Conservation (phyloP, 1,140 invertebrate genomes). For the Leucophenga varia region DNA sequence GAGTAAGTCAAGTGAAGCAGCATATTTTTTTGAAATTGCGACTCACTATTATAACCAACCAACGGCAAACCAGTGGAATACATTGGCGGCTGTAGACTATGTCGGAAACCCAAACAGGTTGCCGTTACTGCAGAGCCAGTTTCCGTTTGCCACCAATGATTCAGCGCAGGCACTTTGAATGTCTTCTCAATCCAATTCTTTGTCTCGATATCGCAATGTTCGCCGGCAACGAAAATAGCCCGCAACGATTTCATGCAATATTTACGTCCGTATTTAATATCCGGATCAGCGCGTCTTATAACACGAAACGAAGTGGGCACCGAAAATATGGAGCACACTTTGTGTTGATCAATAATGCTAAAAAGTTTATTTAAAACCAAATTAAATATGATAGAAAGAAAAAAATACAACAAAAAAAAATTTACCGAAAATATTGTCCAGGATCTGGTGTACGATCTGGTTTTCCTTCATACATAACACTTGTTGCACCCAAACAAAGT, state of each 20-base stretch:
- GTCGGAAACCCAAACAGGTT: slow-evolving; percentile 75
- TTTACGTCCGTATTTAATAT: slow-evolving; percentile 65
- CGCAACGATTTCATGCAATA: slow-evolving; percentile 74
- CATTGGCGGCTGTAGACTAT: slow-evolving; percentile 62
- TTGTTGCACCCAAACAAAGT: slow-evolving; percentile 76
- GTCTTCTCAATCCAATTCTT: slow-evolving; percentile 80
- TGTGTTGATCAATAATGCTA: slow-evolving; percentile 84
- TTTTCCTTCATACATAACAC: slow-evolving; percentile 92
- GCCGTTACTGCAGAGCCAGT: slow-evolving; percentile 88
- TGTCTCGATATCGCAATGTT: slow-evolving; percentile 91
- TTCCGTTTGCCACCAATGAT: slow-evolving; percentile 97
- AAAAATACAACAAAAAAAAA: no score
- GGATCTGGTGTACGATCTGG: slow-evolving; percentile 90
- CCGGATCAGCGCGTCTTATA: slow-evolving; percentile 75
- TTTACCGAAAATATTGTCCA: slow-evolving; percentile 69
- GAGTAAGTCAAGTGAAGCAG: not conserved
- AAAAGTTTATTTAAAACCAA: no score
- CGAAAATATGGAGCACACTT: slow-evolving; percentile 81
- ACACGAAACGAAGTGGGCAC: slow-evolving; percentile 86
- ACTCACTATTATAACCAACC: slow-evolving; percentile 81
- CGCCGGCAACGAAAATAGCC: slow-evolving; percentile 86
- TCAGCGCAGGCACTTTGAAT: slow-evolving; percentile 82
- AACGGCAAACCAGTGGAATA: slow-evolving; percentile 74
- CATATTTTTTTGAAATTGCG: not conserved
- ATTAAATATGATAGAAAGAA: no score